Conservation (phyloP, 2,888 invertebrate genomes). For the Lasiommata megera region DNA sequence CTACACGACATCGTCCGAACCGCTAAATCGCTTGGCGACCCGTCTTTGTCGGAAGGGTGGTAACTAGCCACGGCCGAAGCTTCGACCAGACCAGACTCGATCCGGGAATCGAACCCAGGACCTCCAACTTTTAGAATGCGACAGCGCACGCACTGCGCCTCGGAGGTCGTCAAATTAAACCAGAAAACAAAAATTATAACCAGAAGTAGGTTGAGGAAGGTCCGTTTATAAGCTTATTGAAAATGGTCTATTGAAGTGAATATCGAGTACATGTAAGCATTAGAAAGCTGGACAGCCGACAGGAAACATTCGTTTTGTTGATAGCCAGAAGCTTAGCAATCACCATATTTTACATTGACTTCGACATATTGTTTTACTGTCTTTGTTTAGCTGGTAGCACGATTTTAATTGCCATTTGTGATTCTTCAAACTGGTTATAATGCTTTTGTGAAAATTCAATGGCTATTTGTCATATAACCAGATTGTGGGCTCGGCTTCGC, state of each 20-base stretch:
- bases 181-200: no score
- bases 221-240: background rate
- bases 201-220: background rate
- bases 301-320: constrained; percentile 38
- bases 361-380: constrained; percentile 23
- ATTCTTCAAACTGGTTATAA: background rate
- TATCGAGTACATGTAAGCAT: constrained; percentile 11
- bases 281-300: constrained; percentile 44
- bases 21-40: no score
- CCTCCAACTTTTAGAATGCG: no score
- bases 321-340: constrained; percentile 40
- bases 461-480: background rate
- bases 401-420: constrained; percentile 8
- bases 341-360: constrained; percentile 34
- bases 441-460: background rate
- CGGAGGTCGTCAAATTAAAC: no score
- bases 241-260: background rate
- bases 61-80: no score
- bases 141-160: no score
- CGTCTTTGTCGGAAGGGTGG: no score
- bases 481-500: no score
- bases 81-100: no score
- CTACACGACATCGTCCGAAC: no score
- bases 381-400: background rate
- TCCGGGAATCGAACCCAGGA: no score